Percentiles rank a stretch among this genome's conserved stretches.
phyloP scores from a whole-genome alignment of 2,888 invertebrate genomes.

The Operophtera brumata region DNA sequence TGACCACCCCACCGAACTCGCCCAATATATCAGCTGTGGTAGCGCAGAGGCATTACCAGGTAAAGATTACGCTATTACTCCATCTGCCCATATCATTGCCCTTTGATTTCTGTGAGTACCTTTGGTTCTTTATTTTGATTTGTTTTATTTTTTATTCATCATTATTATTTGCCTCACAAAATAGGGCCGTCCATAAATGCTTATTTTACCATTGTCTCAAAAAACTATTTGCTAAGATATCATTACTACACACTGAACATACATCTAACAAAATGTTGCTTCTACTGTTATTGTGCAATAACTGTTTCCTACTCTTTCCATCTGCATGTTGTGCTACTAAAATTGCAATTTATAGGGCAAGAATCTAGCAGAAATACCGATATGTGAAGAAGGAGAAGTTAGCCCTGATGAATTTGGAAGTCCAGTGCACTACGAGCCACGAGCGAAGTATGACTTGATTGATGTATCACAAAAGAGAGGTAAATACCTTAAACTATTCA shows the following conservation, averaged over 20 bases:
- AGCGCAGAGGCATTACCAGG: constrained; percentile 81
- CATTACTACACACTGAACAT: constrained; percentile 4
- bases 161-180: constrained; percentile 29
- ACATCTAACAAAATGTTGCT: not conserved
- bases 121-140: constrained; percentile 59
- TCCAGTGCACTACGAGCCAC: constrained; percentile 68
- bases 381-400: constrained; percentile 83
- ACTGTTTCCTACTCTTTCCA: constrained; percentile 23
- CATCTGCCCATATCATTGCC: constrained; percentile 50
- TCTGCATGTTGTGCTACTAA: constrained; percentile 32
- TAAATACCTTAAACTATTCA: constrained; percentile 35
- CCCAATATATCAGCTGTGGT: constrained; percentile 85
- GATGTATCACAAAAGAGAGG: constrained; percentile 83
- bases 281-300: not conserved
- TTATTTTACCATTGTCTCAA: constrained; percentile 7
- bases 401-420: constrained; percentile 82
- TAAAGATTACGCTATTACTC: constrained; percentile 49
- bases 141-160: constrained; percentile 32
- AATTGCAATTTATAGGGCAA: constrained; percentile 66
- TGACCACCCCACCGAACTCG: constrained; percentile 86
- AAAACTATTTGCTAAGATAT: constrained; percentile 3
- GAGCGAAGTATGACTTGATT: constrained; percentile 71
- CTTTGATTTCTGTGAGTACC: constrained; percentile 74
- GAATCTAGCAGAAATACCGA: constrained; percentile 82
- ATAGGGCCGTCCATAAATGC: constrained; percentile 20